These are phyloP conservation scores for Caenorhabditis uteleia DNA, from an alignment of 2,888 invertebrate genomes.

Conservation along the genomic window DNA sequence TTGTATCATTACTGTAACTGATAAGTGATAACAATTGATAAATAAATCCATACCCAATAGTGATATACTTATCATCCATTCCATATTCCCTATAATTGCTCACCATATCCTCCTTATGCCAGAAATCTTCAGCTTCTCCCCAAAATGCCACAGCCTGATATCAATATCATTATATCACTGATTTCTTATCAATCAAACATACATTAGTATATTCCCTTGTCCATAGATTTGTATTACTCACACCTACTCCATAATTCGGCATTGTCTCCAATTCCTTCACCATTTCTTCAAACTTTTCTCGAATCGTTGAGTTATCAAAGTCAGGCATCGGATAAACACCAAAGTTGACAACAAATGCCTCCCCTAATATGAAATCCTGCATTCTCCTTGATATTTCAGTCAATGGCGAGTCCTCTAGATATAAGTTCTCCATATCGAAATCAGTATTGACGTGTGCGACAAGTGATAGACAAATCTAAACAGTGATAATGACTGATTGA, in stretches of 20 bases:
- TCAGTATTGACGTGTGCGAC: slow-evolving; percentile 64
- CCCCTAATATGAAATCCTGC: slow-evolving; percentile 62
- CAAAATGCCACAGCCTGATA: slow-evolving; percentile 56
- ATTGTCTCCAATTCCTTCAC: slow-evolving; percentile 55
- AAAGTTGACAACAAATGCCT: slow-evolving; percentile 66
- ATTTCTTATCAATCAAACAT: slow-evolving; percentile 2
- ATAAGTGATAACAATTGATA: too few relatives aligned
- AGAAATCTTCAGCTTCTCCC: slow-evolving; percentile 61
- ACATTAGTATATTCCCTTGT: slow-evolving; percentile 58
- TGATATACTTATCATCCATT: slow-evolving; percentile 48
- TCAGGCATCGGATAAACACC: slow-evolving; percentile 61
- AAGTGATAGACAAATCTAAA: slow-evolving; percentile 55
- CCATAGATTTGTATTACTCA: slow-evolving; percentile 60
- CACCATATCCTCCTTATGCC: slow-evolving; percentile 52
- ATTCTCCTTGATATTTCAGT: slow-evolving; percentile 63
- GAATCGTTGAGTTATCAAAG: slow-evolving; percentile 54
- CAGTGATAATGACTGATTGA: neutral
- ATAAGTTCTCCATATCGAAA: slow-evolving; percentile 68
- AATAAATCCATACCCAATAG: slow-evolving; percentile 43
- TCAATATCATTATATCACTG: neutral
- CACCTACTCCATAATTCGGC: slow-evolving; percentile 52
- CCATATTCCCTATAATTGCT: slow-evolving; percentile 58
- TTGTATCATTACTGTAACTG: slow-evolving; percentile 38
- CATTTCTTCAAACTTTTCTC: slow-evolving; percentile 58
- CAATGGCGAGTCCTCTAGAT: slow-evolving; percentile 62